Base-by-base conservation (phyloP, 2,113 vertebrate genomes). In the Rhinoptilus africanus region DNA sequence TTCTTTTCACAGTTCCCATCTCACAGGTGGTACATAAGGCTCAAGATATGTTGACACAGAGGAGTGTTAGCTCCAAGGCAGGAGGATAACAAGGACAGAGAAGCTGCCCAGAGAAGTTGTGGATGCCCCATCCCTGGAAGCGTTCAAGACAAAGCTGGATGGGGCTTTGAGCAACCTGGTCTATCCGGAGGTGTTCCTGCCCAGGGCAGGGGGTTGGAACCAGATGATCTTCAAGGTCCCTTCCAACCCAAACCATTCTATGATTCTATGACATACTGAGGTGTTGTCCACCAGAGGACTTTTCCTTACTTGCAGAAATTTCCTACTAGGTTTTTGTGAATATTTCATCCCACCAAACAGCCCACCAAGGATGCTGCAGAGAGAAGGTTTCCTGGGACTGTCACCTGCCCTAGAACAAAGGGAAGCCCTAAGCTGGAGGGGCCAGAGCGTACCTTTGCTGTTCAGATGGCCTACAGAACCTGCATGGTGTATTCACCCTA, bases 391-490 rank as follows among this genome's bases (percentile, higher is more conserved):
- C 41, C 16, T 20, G 28, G 6, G 12, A 14, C 41, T 32, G 13
- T 26, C n/a, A 14, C 15, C 12, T 30, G 28, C 28, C 11, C 39
- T 60, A 26, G 9, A 35, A 32, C 37, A 54, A 54, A 85, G 18
- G 17, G 5, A 39, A 6, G 0, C 13, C 43, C 14, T 2, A 1
- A 60, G 37, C 5, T 15, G 41, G 17, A 6, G 23, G 16, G 39
- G 17, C 51, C 5, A 4, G 34, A 57, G n/a, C 11, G n/a, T 7
- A 17, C n/a, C 45, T 50, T 59, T 48, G 53, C 66, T 37, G 14
- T 9, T 45, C 27, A 8, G 35, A 4, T 15, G 8, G 6, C 9
- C 18, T 30, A 18, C 20, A 35, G 32, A 13, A 20, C 1, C 39
- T 53, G 48, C 39, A 34, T 4, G 5, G 24, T 20, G 2, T 16